phyloP scores from a whole-genome alignment of 2,113 vertebrate species.

The Hemichromis elongatus region DNA sequence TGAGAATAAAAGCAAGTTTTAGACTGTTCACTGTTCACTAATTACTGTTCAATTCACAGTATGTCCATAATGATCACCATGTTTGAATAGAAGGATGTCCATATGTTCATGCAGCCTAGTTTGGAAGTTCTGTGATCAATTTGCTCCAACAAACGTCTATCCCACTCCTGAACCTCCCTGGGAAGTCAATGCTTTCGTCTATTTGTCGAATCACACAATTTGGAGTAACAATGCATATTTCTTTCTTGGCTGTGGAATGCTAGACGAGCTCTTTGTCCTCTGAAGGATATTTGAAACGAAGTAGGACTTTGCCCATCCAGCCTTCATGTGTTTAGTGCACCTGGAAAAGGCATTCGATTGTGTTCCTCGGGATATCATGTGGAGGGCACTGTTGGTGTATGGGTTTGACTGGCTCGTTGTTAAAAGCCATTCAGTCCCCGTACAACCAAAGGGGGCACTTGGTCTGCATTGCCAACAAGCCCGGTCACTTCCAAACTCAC shows the following conservation, averaged over 20 bases:
- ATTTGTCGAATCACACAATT: neutral
- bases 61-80: neutral
- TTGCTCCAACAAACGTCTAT: neutral
- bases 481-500: neutral
- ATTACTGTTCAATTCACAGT: neutral
- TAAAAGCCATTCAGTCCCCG: neutral
- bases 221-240: neutral
- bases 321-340: neutral
- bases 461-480: neutral
- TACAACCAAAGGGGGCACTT: neutral
- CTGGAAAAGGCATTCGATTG: neutral
- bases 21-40: too few relatives aligned
- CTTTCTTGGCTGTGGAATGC: neutral
- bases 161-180: neutral
- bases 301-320: neutral
- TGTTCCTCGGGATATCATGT: neutral
- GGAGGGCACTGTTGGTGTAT: neutral
- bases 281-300: neutral
- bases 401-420: neutral
- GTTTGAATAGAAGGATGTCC: neutral
- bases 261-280: neutral
- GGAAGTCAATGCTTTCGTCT: fast-evolving
- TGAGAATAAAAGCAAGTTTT: neutral
- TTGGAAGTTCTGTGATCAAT: neutral
- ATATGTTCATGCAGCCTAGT: neutral